Conservation (phyloP, 1,140 invertebrate species). For the Drosophila jambulina region DNA sequence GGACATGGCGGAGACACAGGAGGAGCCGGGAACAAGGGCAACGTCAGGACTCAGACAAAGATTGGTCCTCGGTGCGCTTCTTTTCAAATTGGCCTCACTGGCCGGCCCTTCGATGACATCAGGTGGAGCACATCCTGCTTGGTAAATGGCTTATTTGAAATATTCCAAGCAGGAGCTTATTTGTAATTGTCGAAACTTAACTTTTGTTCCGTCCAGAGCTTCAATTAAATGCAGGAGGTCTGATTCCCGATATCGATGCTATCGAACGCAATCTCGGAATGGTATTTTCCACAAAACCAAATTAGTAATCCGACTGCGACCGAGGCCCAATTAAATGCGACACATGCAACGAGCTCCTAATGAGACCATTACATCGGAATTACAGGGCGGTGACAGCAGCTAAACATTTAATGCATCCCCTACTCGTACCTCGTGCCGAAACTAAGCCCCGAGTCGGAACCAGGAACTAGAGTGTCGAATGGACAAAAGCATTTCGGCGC, state of each 20-base stretch:
- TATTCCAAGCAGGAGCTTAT: conserved; percentile 61
- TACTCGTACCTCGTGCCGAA: neutral
- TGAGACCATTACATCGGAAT: conserved; percentile 65
- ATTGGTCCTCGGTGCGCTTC: conserved; percentile 47
- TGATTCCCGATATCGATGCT: conserved; percentile 14
- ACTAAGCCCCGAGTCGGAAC: neutral
- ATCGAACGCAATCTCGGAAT: conserved; percentile 34
- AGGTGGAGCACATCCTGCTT: conserved; percentile 62
- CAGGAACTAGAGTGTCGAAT: conserved; percentile 60
- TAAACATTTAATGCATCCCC: conserved; percentile 47
- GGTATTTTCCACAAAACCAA: conserved; percentile 36
- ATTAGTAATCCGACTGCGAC: conserved; percentile 36
- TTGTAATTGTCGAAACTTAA: conserved; percentile 50
- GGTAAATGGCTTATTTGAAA: conserved; percentile 64
- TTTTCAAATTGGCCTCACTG: conserved; percentile 69
- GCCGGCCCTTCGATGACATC: conserved; percentile 36
- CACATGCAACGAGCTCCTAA: conserved; percentile 59
- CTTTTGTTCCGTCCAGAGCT: conserved; percentile 30
- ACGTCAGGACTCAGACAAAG: conserved; percentile 28
- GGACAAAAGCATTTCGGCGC: conserved; percentile 67
- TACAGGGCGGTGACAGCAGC: conserved; percentile 54
- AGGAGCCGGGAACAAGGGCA: conserved; percentile 9
- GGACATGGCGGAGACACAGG: neutral
- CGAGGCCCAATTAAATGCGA: conserved; percentile 60
- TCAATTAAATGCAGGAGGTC: conserved; percentile 7